phyloP scores from a whole-genome alignment of 2,888 invertebrate species.

The Drosophila mulleri region DNA sequence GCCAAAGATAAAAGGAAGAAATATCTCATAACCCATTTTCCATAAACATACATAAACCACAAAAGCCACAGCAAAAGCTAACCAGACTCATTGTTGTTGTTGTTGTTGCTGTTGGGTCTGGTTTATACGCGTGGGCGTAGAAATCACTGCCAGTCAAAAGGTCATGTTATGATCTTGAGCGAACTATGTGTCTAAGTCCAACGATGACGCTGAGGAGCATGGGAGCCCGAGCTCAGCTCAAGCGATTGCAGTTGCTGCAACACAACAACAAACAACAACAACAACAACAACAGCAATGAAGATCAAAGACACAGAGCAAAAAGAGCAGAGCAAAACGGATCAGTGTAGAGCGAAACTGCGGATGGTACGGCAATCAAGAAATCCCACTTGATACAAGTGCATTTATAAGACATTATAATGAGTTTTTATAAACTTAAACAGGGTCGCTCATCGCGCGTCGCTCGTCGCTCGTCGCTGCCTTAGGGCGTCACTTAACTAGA shows the following conservation, averaged over 20 bases:
- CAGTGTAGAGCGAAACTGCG: conserved; percentile 34
- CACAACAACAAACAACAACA: conserved; percentile 17
- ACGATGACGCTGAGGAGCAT: conserved; percentile 69
- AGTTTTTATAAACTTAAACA: conserved; percentile 82
- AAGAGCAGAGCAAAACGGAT: conserved; percentile 52
- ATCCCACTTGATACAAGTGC: conserved; percentile 81
- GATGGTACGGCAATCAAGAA: conserved; percentile 66
- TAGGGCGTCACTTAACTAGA: conserved; percentile 78
- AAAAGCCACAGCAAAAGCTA: conserved; percentile 61
- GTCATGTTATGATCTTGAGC: conserved; percentile 82
- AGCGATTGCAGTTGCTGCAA: conserved; percentile 30
- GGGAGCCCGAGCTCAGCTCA: conserved; percentile 57
- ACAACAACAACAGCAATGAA: conserved; percentile 30
- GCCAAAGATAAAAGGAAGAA: conserved; percentile 79
- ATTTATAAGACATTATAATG: conserved; percentile 82
- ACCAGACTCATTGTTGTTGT: conserved; percentile 50
- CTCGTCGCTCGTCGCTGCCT: conserved; percentile 53
- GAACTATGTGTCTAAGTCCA: conserved; percentile 77
- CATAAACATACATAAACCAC: conserved; percentile 80
- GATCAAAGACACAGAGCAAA: conserved; percentile 44
- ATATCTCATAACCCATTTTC: conserved; percentile 82
- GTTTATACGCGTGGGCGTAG: conserved; percentile 82
- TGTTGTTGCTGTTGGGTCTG: conserved; percentile 68
- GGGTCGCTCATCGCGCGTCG: conserved; percentile 52
- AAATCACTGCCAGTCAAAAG: conserved; percentile 83